A percentile compares a stretch with the other conserved stretches of the same genome.
These are phyloP conservation scores for Gobiocypris rarus DNA, from an alignment of 2,113 vertebrate genomes.

Conservation along the genomic window DNA sequence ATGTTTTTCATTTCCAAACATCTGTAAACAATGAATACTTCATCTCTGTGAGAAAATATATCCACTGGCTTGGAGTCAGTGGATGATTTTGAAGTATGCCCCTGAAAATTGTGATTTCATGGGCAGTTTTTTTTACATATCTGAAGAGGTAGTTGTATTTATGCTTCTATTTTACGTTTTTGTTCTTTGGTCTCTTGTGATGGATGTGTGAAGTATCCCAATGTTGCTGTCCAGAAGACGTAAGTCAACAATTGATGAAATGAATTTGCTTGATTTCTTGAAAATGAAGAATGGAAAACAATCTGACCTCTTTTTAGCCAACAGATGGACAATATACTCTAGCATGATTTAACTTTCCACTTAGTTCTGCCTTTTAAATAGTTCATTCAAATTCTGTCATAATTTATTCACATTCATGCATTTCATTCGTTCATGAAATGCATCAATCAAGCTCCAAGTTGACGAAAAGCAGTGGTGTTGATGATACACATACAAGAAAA, in stretches of 20 bases:
- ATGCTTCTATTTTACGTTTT: neutral
- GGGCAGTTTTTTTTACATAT: neutral
- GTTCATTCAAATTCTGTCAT: neutral
- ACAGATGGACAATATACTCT: neutral
- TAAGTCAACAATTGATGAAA: neutral
- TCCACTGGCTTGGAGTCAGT: neutral
- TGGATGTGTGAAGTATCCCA: neutral
- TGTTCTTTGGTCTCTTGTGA: neutral
- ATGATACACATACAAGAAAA: neutral
- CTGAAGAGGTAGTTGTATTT: neutral
- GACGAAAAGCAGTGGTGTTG: neutral
- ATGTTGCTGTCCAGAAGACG: neutral
- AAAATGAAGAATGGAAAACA: slow-evolving; percentile 1
- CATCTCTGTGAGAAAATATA: neutral
- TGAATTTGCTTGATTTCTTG: neutral
- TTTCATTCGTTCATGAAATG: neutral
- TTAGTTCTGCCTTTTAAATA: neutral
- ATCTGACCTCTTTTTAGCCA: slow-evolving; percentile 8
- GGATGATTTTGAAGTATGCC: neutral
- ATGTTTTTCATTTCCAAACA: neutral
- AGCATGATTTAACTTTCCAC: neutral
- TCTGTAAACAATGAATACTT: neutral
- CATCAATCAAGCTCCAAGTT: neutral
- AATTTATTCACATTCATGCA: neutral
- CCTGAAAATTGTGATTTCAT: neutral